Base-by-base conservation (phyloP, 2,797 vertebrate species). In the Picus viridis region DNA sequence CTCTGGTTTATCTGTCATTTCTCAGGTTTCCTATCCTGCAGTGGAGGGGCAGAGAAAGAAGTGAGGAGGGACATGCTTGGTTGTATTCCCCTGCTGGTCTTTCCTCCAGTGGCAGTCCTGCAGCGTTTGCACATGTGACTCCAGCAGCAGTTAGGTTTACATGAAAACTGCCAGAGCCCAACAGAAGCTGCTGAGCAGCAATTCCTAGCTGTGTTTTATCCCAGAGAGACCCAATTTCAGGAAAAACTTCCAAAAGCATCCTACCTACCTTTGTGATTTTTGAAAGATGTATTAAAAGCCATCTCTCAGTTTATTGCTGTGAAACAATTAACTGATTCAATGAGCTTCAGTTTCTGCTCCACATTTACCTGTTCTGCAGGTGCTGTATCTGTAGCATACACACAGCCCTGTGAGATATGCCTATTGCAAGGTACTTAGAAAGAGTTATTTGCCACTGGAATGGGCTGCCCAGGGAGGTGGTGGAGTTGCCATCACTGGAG, bases 1-100 rank as follows among this genome's bases (percentile, higher is more conserved):
- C 77, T 59, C 43, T 32, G 17, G 29, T 72, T 93, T 79, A 61
- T 85, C 73, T 88, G 30, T 64, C 30, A 94, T 83, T 85, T 90
- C 76, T 85, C 49, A 10, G 16, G 49, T 93, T 92, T 81, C 34
- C 41, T 78, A 51, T 70, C 76, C 77, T 64, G 16, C 49, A 51
- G 51, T 24, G 36, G 67, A 79, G 19, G 0, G 1, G 53, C 85
- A 63, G 67, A 88, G 69, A 72, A 45, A 65, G 26, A 57, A 62
- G 51, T 18, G 78, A 59, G 16, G 17, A 41, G 49, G 49, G 69
- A 59, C 23, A 18, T 10, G 10, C 26, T 58, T 2, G 12, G 22
- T 61, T 74, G 65, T 16, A 0, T 63, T 78, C 18, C 45, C 27
- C 47, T 51, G 69, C 16, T 6, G 1, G 19, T 49, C 63, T 70